Conservation (phyloP, 2,113 vertebrate genomes). For the Diglossa brunneiventris region DNA sequence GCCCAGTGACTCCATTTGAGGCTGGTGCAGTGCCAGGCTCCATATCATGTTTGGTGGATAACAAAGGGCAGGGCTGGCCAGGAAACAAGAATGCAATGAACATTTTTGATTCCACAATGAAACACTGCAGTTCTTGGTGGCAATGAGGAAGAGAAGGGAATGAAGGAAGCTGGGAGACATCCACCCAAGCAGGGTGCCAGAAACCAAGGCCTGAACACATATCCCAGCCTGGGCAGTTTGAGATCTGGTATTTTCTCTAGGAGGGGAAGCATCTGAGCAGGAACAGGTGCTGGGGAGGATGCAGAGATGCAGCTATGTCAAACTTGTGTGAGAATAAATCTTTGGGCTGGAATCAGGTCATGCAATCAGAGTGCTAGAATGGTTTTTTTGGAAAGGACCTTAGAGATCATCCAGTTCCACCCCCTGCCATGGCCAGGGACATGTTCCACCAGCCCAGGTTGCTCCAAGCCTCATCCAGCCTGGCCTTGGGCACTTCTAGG, state of each 20-base stretch:
- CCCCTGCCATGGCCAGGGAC: background rate
- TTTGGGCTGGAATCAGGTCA: background rate
- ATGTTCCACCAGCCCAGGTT: background rate
- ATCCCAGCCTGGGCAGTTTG: background rate
- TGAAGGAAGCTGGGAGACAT: background rate
- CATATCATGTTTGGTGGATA: background rate
- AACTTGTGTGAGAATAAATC: background rate
- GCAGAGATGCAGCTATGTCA: background rate
- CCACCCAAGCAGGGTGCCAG: background rate
- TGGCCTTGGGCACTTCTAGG: background rate
- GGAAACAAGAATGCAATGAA: background rate
- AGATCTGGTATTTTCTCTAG: background rate
- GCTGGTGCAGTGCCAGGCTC: background rate
- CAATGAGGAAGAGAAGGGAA: background rate
- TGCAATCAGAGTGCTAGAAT: background rate
- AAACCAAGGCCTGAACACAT: background rate
- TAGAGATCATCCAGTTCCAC: background rate
- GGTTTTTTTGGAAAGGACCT: background rate
- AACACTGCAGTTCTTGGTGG: background rate
- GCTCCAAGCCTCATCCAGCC: background rate
- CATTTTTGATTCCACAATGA: background rate
- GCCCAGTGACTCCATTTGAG: background rate
- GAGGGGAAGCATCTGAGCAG: background rate
- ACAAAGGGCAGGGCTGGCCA: constrained; percentile 24
- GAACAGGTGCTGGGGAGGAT: background rate